phyloP scores from a whole-genome alignment of 2,888 invertebrate species.

The Drosophila melanocephala region DNA sequence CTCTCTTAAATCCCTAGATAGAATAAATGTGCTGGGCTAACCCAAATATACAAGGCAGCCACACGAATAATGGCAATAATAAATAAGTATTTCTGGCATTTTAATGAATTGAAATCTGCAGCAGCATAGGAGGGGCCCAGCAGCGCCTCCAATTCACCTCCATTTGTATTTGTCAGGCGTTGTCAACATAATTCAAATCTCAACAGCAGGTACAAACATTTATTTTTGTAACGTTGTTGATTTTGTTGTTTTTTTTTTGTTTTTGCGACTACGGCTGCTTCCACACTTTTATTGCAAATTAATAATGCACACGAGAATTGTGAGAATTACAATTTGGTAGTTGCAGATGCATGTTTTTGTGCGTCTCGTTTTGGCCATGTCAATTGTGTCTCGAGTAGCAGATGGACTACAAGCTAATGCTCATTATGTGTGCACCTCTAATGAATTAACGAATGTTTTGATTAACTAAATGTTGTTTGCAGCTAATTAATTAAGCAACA shows the following conservation, averaged over 20 bases:
- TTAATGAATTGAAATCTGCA: conserved; percentile 71
- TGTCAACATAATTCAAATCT: conserved; percentile 77
- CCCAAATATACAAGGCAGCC: conserved; percentile 55
- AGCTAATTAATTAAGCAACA: conserved; percentile 71
- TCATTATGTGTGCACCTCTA: conserved; percentile 44
- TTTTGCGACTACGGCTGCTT: conserved; percentile 53
- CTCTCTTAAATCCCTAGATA: conserved; percentile 22
- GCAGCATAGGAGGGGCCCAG: conserved; percentile 34
- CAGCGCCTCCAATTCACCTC: conserved; percentile 73
- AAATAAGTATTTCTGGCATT: conserved; percentile 78
- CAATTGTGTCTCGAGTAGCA: conserved; percentile 67
- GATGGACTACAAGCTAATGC: conserved; percentile 63
- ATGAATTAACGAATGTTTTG: conserved; percentile 74
- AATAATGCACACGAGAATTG: conserved; percentile 66
- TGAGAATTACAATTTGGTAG: conserved; percentile 8
- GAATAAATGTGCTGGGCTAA: conserved; percentile 50
- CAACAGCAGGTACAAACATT: conserved; percentile 66
- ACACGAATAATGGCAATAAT: conserved; percentile 66
- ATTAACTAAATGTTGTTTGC: conserved; percentile 73
- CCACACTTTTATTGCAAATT: conserved; percentile 80
- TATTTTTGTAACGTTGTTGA: conserved; percentile 58
- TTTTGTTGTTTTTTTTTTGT: conserved; percentile 26
- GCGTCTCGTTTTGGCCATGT: conserved; percentile 50
- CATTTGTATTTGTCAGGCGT: conserved; percentile 81
- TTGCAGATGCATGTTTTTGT: conserved; percentile 1